Percentiles rank a stretch among this genome's conserved stretches.
Conservation (phyloP, 1,140 invertebrate genomes). For the Drosophila navojoa region DNA sequence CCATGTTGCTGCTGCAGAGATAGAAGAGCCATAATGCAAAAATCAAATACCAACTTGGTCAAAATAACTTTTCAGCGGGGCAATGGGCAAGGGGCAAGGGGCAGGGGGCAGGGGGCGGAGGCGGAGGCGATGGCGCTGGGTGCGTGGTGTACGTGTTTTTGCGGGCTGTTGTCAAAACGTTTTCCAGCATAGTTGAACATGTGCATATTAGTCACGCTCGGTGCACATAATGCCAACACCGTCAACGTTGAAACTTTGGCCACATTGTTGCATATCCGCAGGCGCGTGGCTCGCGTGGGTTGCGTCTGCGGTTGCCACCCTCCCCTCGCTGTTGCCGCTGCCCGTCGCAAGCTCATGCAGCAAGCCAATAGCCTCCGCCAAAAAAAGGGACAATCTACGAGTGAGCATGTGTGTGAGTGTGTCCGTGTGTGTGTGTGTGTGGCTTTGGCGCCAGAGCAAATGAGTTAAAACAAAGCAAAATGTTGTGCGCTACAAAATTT, state of each 20-base stretch:
- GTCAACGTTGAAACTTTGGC: constrained; percentile 57
- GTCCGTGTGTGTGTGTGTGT: not conserved
- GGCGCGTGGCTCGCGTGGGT: constrained; percentile 42
- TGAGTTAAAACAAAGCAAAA: constrained; percentile 58
- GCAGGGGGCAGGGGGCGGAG: not conserved
- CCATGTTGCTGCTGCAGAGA: constrained; percentile 83
- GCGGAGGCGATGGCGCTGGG: not conserved
- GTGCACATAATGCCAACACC: constrained; percentile 69
- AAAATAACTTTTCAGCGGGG: constrained; percentile 35
- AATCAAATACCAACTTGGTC: constrained; percentile 51
- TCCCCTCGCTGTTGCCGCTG: constrained; percentile 8
- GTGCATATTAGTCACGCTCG: constrained; percentile 78
- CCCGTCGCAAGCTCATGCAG: constrained; percentile 19
- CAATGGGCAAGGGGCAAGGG: not conserved
- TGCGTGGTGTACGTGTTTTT: not conserved
- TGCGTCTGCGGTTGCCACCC: constrained; percentile 44
- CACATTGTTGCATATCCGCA: constrained; percentile 77
- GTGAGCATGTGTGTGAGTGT: not conserved
- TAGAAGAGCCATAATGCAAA: constrained; percentile 40
- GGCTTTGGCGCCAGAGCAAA: constrained; percentile 40
- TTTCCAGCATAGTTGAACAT: constrained; percentile 78
- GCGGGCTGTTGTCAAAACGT: constrained; percentile 54
- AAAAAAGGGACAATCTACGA: not conserved
- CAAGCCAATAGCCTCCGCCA: constrained; percentile 8
- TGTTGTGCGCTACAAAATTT: constrained; percentile 60